These are phyloP conservation scores for Epinotia brunnichana DNA, from an alignment of 2,888 invertebrate species.

Conservation along the genomic window DNA sequence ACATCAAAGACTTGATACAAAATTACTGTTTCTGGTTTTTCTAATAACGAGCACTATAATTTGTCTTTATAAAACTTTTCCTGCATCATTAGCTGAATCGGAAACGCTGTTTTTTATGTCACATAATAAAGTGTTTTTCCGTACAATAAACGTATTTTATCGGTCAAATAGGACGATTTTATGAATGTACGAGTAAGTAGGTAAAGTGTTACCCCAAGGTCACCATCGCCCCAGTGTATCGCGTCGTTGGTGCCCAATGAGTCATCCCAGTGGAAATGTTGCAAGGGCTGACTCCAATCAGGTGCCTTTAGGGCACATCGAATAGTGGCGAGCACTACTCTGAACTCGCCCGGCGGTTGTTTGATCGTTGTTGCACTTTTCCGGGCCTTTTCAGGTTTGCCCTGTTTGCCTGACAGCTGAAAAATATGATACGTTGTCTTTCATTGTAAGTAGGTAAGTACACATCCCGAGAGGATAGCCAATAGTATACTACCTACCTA, in stretches of 20 bases:
- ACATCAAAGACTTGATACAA: no score
- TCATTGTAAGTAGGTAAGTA: not conserved
- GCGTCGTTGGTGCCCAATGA: slow-evolving; percentile 72
- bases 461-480: no score
- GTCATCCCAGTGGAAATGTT: slow-evolving; percentile 84
- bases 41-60: not conserved
- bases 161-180: no score
- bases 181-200: not conserved
- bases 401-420: slow-evolving; percentile 51
- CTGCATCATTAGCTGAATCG: not conserved
- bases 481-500: no score
- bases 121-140: not conserved
- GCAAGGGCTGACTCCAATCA: slow-evolving; percentile 82
- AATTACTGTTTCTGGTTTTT: not conserved
- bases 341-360: slow-evolving; percentile 56
- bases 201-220: slow-evolving; percentile 74
- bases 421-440: not conserved
- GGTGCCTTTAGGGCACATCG: slow-evolving; percentile 72
- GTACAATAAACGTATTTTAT: no score
- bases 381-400: slow-evolving; percentile 56
- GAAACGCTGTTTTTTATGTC: not conserved
- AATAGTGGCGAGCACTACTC: slow-evolving; percentile 75
- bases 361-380: slow-evolving; percentile 58
- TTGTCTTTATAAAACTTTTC: not conserved
- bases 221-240: slow-evolving; percentile 75